Evolutionary conservation across 2,888 invertebrate species (phyloP), one percentile per base, ranked within the genome.

Genomic region (Ceraclea dissimilis): DNA sequence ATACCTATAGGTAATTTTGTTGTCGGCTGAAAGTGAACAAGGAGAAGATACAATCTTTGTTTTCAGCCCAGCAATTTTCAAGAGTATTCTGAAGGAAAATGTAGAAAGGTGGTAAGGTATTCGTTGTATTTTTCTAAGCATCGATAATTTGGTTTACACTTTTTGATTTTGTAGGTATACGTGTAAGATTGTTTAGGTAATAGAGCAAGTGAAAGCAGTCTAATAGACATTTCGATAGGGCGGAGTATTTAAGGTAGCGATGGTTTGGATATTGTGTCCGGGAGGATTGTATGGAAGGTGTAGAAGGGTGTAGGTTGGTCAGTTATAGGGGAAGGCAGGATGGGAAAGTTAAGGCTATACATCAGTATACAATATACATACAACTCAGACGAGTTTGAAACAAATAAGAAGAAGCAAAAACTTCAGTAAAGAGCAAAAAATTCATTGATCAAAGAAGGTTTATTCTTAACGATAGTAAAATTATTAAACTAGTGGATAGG

Each of bases 391-490:
- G n/a, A n/a, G n/a, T n/a, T n/a, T n/a, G n/a, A n/a, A n/a, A n/a
- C n/a, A n/a, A n/a, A n/a, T n/a, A 73, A 73, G 74, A 73, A 65
- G 67, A 70, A 72, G 74, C 75, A 74, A 73, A 74, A 69, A 54
- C 69, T 71, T 71, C 70, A 70, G 48, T 52, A 8, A 69, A 70
- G 71, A 74, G 74, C 74, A 73, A 70, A 48, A 71, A 49, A 34
- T 49, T 39, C 48, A 39, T n/a, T 20, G 19, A 53, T 20, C 53
- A 33, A 48, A 19, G 26, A 48, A 53, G 53, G 53, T 53, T 19
- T n/a, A n/a, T n/a, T n/a, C n/a, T n/a, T n/a, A n/a, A n/a, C n/a
- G n/a, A n/a, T n/a, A n/a, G n/a, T n/a, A n/a, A n/a, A n/a, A n/a
- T n/a, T n/a, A n/a, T n/a, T n/a, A n/a, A n/a, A n/a, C n/a, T n/a